Percentiles rank a stretch among this genome's conserved stretches.
Conservation (phyloP, 2,113 vertebrate genomes). For the Corvus moneduloides region DNA sequence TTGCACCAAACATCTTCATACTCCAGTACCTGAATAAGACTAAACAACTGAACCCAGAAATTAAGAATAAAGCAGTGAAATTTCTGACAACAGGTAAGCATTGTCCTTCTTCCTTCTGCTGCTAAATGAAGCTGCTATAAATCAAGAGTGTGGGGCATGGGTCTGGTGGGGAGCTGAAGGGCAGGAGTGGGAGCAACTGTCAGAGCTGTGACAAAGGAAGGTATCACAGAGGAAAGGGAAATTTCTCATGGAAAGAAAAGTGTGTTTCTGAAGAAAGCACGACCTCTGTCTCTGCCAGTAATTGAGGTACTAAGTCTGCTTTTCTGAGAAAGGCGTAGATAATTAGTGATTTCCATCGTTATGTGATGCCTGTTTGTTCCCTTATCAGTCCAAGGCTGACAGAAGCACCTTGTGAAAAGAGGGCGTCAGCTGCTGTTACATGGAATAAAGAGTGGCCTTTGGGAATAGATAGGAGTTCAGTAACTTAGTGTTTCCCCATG, state of each 20-base stretch:
- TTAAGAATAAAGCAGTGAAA: slow-evolving; percentile 53
- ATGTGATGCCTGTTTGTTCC: not conserved
- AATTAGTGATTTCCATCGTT: not conserved
- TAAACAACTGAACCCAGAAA: slow-evolving; percentile 66
- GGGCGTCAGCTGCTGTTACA: not conserved
- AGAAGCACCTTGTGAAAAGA: not conserved
- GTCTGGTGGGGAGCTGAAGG: not conserved
- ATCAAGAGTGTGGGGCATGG: not conserved
- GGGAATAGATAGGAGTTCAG: not conserved
- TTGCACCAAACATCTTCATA: slow-evolving; percentile 85
- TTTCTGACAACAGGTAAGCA: slow-evolving; percentile 79
- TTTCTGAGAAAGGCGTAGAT: not conserved
- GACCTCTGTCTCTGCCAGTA: not conserved
- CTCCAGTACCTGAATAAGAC: slow-evolving; percentile 81
- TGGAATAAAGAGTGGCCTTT: not conserved
- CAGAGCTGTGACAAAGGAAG: not conserved
- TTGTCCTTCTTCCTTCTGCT: not conserved
- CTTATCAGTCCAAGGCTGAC: not conserved
- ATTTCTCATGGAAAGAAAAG: not conserved
- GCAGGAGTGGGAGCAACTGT: not conserved
- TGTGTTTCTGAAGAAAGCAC: not conserved
- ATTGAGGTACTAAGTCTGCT: not conserved
- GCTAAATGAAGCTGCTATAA: not conserved
- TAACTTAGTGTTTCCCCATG: not conserved
- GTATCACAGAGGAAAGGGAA: not conserved